phyloP scores from a whole-genome alignment of 37 sponge, comb jelly and placozoan species.

The Tethya wilhelma region DNA sequence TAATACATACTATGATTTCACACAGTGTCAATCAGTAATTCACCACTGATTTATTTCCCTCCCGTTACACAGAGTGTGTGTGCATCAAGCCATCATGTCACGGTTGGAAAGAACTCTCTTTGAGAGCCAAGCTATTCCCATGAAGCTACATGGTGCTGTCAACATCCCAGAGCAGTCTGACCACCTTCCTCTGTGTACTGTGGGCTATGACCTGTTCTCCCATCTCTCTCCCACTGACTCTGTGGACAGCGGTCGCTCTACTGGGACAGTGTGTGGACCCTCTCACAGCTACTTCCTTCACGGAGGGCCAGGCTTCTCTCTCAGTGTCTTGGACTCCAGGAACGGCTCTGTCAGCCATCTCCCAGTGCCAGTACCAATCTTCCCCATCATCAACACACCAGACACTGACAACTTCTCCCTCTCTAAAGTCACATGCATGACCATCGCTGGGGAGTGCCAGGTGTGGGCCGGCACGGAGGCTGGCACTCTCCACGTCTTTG shows the following conservation, averaged over 20 bases:
- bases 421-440: constrained; percentile 13
- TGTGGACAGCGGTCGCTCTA: constrained; percentile 17
- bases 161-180: constrained; percentile 22
- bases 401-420: constrained; percentile 19
- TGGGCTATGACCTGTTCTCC: neutral
- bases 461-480: constrained; percentile 64
- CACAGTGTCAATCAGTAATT: too few relatives aligned
- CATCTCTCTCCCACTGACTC: constrained; percentile 28
- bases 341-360: constrained; percentile 24
- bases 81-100: constrained; percentile 26
- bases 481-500: constrained; percentile 65
- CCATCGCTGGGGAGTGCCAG: constrained; percentile 50
- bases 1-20: neutral
- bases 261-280: neutral
- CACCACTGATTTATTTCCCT: too few relatives aligned
- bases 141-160: constrained; percentile 23
- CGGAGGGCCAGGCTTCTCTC: constrained; percentile 70
- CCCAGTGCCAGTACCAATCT: constrained; percentile 48
- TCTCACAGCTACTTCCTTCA: constrained; percentile 33
- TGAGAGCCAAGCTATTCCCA: neutral
- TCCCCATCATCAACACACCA: neutral
- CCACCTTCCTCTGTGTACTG: neutral
- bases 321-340: constrained; percentile 30
- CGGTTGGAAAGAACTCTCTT: constrained; percentile 18
- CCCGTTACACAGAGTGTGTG: too few relatives aligned